Evolutionary conservation across 2,797 vertebrate species (phyloP).

Genomic region (Tokudaia muenninki): DNA sequence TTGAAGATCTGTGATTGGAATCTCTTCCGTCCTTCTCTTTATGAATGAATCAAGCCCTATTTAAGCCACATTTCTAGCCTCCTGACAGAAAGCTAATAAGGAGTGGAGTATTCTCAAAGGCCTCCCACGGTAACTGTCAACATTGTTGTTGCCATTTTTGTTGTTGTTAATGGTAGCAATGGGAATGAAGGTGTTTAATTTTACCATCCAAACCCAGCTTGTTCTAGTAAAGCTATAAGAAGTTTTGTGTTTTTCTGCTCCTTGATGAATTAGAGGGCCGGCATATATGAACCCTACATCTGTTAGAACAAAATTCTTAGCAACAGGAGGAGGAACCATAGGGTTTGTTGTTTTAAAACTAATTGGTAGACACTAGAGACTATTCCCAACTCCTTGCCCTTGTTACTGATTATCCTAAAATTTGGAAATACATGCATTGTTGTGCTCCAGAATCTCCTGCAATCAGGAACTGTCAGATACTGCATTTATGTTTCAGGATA

Average conservation of each 20-base stretch:
- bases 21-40: conserved; percentile 75
- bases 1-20: conserved; percentile 81
- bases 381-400: neutral
- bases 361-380: neutral
- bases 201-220: conserved; percentile 38
- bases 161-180: neutral
- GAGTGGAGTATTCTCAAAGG: conserved; percentile 30
- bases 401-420: neutral
- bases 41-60: conserved; percentile 77
- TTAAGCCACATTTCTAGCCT: conserved; percentile 74
- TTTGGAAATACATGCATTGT: neutral
- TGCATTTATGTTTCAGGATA: neutral
- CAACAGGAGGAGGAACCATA: neutral
- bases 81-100: conserved; percentile 45
- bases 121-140: conserved; percentile 36
- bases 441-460: neutral
- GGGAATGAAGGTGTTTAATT: conserved; percentile 4
- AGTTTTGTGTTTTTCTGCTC: neutral
- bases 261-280: neutral
- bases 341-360: neutral
- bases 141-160: neutral
- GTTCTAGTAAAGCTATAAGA: neutral
- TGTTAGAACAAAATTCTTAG: neutral
- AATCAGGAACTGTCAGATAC: accelerated
- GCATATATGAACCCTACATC: neutral